phyloP scores from a whole-genome alignment of 2,888 invertebrate genomes.

The Athetis lepigone region DNA sequence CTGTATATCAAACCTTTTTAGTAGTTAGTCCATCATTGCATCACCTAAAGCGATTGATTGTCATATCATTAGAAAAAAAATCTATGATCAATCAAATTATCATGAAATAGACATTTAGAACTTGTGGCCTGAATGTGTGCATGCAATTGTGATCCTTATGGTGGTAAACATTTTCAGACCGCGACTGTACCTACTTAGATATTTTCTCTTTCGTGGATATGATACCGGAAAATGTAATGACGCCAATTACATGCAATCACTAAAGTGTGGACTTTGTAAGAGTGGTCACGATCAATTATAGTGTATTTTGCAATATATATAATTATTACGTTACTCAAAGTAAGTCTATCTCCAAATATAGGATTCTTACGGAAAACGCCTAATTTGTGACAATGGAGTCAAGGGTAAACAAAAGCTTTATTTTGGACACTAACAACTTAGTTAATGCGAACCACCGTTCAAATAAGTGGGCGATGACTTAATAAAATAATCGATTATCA shows the following conservation, averaged over 20 bases:
- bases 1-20: too few relatives aligned
- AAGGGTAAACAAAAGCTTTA: neutral
- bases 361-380: constrained; percentile 21
- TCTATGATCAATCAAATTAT: too few relatives aligned
- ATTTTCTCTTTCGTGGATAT: constrained; percentile 8
- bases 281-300: constrained; percentile 3
- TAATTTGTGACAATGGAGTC: constrained; percentile 12
- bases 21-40: too few relatives aligned
- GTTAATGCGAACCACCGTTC: neutral
- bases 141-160: too few relatives aligned
- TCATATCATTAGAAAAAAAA: too few relatives aligned
- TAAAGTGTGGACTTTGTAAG: constrained; percentile 14
- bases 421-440: constrained; percentile 2
- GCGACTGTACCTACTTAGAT: too few relatives aligned
- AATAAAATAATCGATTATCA: constrained; percentile 14
- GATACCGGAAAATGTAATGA: constrained; percentile 18
- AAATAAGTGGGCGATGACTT: constrained; percentile 7
- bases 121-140: too few relatives aligned
- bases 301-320: constrained; percentile 4
- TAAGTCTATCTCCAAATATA: constrained; percentile 6
- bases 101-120: too few relatives aligned
- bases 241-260: constrained; percentile 25
- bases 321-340: constrained; percentile 14
- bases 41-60: too few relatives aligned
- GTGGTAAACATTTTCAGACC: too few relatives aligned